Percentiles rank a stretch among this genome's conserved stretches.
Conservation (phyloP, 2,113 vertebrate genomes). For the Zosterops borbonicus region DNA sequence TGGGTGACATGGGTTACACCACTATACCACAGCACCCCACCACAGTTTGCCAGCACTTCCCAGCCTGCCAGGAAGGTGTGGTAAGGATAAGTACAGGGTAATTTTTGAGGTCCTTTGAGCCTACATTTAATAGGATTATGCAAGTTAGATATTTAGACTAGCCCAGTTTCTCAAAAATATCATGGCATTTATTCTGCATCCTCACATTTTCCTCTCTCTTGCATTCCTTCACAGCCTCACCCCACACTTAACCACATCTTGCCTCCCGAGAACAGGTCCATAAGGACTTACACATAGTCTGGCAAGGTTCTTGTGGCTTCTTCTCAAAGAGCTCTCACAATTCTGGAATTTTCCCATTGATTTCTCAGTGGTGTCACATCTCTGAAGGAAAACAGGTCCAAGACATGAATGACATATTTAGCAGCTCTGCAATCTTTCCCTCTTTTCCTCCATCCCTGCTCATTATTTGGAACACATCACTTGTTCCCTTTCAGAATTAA, state of each 20-base stretch:
- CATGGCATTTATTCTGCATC: neutral
- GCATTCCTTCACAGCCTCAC: neutral
- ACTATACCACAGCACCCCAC: neutral
- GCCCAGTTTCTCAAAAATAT: neutral
- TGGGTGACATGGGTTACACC: neutral
- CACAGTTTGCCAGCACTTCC: neutral
- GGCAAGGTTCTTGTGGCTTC: neutral
- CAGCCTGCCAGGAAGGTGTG: neutral
- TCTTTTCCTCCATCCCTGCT: neutral
- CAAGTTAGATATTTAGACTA: neutral
- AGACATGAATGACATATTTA: neutral
- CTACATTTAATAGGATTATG: neutral
- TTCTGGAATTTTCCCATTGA: neutral
- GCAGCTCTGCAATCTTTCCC: neutral
- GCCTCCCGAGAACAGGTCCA: neutral
- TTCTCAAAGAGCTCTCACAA: neutral
- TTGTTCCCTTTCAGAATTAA: slow-evolving; percentile 20
- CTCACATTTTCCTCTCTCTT: neutral
- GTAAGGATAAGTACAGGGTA: neutral
- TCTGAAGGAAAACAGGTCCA: neutral
- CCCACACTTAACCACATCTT: neutral
- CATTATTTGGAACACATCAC: neutral
- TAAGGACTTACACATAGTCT: neutral
- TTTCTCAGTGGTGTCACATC: neutral
- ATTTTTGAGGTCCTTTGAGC: neutral